Conservation (phyloP, 2,113 vertebrate genomes). For the Otis tarda region DNA sequence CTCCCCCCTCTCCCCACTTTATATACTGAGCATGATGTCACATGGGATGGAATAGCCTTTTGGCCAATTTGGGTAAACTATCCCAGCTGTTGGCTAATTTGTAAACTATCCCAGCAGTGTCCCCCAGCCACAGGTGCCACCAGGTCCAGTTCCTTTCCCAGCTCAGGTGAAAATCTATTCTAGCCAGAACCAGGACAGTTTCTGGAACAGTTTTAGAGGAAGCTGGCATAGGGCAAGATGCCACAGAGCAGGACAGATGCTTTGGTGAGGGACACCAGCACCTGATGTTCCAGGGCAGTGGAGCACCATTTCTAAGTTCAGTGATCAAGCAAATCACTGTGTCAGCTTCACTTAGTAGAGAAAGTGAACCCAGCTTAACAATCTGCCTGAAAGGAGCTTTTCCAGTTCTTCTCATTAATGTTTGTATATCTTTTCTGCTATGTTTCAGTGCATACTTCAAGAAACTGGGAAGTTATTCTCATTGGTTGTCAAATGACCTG, state of each 20-base stretch:
- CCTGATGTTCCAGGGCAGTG: background rate
- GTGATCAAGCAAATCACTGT: background rate
- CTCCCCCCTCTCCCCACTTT: no score
- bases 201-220: background rate
- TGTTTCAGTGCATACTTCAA: background rate
- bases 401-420: background rate
- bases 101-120: no score
- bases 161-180: no score
- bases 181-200: no score
- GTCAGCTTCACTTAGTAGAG: background rate
- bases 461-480: background rate
- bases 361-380: background rate
- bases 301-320: background rate
- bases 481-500: background rate
- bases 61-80: no score
- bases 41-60: no score
- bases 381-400: background rate
- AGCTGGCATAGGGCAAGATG: background rate
- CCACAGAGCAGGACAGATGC: background rate
- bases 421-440: background rate
- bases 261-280: background rate
- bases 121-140: no score
- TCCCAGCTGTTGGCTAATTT: no score
- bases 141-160: no score
- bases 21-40: no score